Conservation (phyloP, 2,113 vertebrate species). For the Australoheros scitulus region DNA sequence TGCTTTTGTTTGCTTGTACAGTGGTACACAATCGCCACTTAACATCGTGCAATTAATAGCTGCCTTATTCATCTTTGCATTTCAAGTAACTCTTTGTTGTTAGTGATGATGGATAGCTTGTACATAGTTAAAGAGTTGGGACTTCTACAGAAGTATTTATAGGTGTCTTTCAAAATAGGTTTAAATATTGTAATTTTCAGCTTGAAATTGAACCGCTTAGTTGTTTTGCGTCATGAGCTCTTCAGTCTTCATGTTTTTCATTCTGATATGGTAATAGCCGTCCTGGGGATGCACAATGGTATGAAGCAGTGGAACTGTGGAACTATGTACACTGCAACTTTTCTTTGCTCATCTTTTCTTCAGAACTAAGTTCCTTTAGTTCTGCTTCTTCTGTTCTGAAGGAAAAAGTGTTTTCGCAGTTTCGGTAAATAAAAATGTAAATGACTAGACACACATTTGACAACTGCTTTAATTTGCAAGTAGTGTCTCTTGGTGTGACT, state of each 20-base stretch:
- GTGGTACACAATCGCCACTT: conserved; percentile 2
- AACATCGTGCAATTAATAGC: background rate
- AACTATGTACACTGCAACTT: background rate
- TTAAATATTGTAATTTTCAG: background rate
- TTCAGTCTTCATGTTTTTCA: background rate
- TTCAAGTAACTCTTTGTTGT: background rate
- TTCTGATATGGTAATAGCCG: background rate
- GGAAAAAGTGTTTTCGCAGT: background rate
- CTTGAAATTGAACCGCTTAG: background rate
- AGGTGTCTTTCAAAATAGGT: background rate
- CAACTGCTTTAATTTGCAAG: background rate
- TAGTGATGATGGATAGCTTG: background rate
- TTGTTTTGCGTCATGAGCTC: background rate
- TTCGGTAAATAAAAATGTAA: conserved; percentile 4
- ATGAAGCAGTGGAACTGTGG: background rate
- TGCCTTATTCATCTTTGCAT: background rate
- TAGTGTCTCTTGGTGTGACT: background rate
- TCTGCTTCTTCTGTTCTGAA: background rate
- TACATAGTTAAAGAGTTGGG: background rate
- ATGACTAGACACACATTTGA: background rate
- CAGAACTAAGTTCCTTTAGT: background rate
- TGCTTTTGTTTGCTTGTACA: background rate
- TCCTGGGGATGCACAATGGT: background rate
- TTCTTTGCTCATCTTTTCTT: background rate
- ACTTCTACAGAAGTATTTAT: background rate